phyloP scores from a whole-genome alignment of 2,113 vertebrate genomes.

The Otis tarda region DNA sequence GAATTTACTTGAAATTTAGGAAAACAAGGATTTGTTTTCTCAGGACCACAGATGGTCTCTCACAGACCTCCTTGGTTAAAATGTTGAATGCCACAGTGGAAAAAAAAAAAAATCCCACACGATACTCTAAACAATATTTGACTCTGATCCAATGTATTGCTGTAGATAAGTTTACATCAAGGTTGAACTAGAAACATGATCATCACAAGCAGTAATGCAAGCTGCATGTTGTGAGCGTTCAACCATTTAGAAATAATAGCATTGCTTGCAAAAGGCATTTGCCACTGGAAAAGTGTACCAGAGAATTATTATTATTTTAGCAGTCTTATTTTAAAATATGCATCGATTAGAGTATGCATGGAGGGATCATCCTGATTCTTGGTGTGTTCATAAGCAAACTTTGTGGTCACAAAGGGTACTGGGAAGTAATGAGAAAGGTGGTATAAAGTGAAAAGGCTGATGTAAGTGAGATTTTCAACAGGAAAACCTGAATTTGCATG shows the following conservation, averaged over 20 bases:
- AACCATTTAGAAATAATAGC: neutral
- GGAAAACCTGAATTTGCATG: neutral
- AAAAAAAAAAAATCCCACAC: neutral
- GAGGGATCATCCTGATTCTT: neutral
- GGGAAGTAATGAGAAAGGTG: neutral
- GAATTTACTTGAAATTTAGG: conserved; percentile 57
- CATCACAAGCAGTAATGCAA: neutral
- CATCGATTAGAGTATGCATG: too few relatives aligned
- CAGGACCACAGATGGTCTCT: conserved; percentile 40
- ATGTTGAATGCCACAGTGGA: conserved; percentile 4
- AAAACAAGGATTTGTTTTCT: conserved; percentile 36
- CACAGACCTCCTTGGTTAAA: neutral
- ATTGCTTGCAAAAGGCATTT: neutral
- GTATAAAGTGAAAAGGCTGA: neutral
- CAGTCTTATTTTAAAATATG: neutral
- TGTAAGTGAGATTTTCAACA: neutral
- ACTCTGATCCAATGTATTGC: neutral
- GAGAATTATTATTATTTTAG: neutral
- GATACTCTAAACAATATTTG: neutral
- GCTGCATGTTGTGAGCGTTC: neutral
- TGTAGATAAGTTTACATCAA: neutral
- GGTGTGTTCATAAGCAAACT: neutral
- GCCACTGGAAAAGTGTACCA: neutral
- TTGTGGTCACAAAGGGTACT: fast-evolving
- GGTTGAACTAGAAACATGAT: neutral